These are phyloP conservation scores for Esox niger DNA, from an alignment of 2,113 vertebrate genomes.

Conservation along the genomic window DNA sequence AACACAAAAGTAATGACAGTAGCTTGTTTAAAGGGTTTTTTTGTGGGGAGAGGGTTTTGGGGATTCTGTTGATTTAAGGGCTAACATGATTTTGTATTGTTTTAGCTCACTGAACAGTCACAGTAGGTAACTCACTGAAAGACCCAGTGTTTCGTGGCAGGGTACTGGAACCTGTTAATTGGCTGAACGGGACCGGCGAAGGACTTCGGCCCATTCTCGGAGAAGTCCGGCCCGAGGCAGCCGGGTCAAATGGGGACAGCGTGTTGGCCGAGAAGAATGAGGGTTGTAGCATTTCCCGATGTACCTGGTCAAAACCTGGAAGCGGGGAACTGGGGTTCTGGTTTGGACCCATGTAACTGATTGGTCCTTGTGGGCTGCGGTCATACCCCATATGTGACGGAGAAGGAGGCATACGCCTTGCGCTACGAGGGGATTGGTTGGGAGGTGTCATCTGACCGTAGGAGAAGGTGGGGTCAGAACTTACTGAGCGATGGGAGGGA, in stretches of 20 bases:
- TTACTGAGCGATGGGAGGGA: background rate
- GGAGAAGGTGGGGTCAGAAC: conserved; percentile 24
- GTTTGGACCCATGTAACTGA: conserved; percentile 34
- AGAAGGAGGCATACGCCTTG: conserved; percentile 1
- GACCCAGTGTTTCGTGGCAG: conserved; percentile 56
- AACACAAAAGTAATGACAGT: no score
- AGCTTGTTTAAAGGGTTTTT: no score
- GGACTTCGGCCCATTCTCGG: conserved; percentile 53
- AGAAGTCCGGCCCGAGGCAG: conserved; percentile 45
- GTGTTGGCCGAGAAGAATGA: conserved; percentile 24
- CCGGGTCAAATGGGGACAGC: conserved; percentile 40
- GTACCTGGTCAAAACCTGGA: conserved; percentile 23
- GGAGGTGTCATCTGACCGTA: conserved; percentile 40
- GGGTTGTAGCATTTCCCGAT: background rate
- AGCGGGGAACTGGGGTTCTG: conserved; percentile 7
- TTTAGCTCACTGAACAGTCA: no score
- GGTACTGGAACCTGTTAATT: conserved; percentile 37
- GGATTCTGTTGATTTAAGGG: no score
- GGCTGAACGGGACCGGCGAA: conserved; percentile 49
- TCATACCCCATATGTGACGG: background rate
- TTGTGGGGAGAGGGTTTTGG: no score
- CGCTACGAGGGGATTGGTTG: conserved; percentile 41
- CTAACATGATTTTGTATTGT: no score
- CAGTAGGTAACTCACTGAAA: conserved; percentile 40
- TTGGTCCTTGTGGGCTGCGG: conserved; percentile 30